These are phyloP conservation scores for Lampris incognitus DNA, from an alignment of 2,113 vertebrate genomes.

Conservation along the genomic window DNA sequence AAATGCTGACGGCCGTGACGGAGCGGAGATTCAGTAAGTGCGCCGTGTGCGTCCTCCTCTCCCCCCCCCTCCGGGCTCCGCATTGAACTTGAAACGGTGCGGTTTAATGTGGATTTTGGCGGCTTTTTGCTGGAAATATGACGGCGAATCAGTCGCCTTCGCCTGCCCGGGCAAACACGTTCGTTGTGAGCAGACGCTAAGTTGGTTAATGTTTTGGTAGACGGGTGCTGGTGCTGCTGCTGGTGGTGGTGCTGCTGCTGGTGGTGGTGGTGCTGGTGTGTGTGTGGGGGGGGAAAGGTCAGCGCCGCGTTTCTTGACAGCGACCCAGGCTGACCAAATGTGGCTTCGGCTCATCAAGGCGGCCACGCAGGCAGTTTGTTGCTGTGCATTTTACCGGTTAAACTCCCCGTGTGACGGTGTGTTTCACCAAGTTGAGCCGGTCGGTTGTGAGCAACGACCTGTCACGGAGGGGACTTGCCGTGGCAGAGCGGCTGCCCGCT, in stretches of 20 bases:
- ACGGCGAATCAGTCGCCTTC: too few species aligned
- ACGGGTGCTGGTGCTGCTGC: too few species aligned
- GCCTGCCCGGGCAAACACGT: background rate
- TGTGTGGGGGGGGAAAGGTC: background rate
- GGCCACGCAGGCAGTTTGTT: constrained; percentile 61
- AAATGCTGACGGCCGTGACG: constrained; percentile 78
- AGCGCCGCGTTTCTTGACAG: constrained; percentile 1
- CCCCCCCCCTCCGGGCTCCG: background rate
- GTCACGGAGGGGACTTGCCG: too few species aligned
- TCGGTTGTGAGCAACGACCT: too few species aligned
- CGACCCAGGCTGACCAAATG: background rate
- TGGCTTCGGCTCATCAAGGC: constrained; percentile 25
- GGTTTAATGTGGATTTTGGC: background rate
- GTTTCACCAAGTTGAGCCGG: too few species aligned
- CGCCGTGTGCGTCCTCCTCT: constrained; percentile 35
- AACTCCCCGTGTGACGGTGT: background rate
- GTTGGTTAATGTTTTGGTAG: background rate
- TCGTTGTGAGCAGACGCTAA: background rate
- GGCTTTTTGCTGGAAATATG: too few species aligned
- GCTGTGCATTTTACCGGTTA: constrained; percentile 29
- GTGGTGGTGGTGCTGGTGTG: too few species aligned
- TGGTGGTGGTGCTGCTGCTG: too few species aligned
- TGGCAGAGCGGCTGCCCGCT: too few species aligned
- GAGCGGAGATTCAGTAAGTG: constrained; percentile 80
- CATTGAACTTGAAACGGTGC: constrained; percentile 55